phyloP scores from a whole-genome alignment of 2,888 invertebrate genomes.

The Branchipolynoe longqiensis region DNA sequence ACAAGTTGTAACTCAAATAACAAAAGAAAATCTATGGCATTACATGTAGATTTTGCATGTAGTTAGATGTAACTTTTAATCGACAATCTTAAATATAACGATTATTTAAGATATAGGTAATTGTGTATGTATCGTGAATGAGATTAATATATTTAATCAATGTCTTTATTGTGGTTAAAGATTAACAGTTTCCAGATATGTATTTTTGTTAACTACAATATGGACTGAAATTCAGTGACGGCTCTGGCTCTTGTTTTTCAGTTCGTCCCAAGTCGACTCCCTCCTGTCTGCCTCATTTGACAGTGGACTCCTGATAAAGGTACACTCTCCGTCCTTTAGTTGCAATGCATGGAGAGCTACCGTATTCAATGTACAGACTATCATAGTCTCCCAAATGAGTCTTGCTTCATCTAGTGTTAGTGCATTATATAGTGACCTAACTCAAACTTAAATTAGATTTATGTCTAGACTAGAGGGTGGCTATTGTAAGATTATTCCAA shows the following conservation, averaged over 20 bases:
- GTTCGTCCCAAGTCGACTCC: not conserved
- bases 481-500: too few relatives aligned
- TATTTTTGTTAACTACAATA: not conserved
- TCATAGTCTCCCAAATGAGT: too few relatives aligned
- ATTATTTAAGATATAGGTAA: not conserved
- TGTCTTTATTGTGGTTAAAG: not conserved
- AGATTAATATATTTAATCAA: not conserved
- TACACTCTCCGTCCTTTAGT: constrained; percentile 28
- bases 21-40: not conserved
- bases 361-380: too few relatives aligned
- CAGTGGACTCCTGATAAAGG: constrained; percentile 5
- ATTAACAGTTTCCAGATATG: not conserved
- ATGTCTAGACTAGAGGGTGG: too few relatives aligned
- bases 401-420: too few relatives aligned
- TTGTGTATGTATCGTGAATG: not conserved
- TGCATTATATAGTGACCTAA: too few relatives aligned
- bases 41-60: not conserved
- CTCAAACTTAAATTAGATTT: too few relatives aligned
- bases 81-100: not conserved
- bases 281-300: not conserved
- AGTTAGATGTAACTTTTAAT: not conserved
- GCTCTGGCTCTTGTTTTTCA: constrained; percentile 37
- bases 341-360: constrained; percentile 38
- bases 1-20: not conserved
- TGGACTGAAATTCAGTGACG: not conserved